phyloP scores from a whole-genome alignment of 1,140 invertebrate species.

The Bombus huntii region DNA sequence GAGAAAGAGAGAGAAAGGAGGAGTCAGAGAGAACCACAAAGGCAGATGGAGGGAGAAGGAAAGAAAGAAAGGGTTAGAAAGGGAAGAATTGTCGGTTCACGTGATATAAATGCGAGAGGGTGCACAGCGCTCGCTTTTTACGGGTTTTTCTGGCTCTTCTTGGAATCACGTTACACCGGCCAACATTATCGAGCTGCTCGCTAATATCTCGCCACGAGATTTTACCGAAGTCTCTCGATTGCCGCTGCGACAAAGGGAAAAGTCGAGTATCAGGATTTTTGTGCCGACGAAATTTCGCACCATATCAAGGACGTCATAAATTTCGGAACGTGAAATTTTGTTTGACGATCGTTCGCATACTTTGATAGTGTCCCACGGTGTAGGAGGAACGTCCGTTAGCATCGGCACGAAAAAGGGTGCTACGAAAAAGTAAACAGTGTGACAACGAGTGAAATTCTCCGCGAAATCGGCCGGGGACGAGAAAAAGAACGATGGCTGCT shows the following conservation, averaged over 20 bases:
- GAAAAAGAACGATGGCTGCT: not conserved
- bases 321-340: not conserved
- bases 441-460: not conserved
- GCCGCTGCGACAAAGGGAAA: not conserved
- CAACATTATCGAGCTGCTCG: slow-evolving; percentile 38
- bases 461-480: not conserved
- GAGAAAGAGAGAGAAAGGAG: not conserved
- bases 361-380: not conserved
- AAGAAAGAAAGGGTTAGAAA: slow-evolving; percentile 50
- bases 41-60: slow-evolving; percentile 46
- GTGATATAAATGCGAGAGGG: slow-evolving; percentile 30
- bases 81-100: slow-evolving; percentile 50
- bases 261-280: not conserved
- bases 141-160: slow-evolving; percentile 11
- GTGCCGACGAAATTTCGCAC: too few relatives aligned
- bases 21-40: slow-evolving; percentile 3
- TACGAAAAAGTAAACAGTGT: slow-evolving; percentile 19
- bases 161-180: slow-evolving; percentile 24
- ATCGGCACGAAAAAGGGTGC: not conserved
- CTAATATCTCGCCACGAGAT: slow-evolving; percentile 40
- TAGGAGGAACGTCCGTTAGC: not conserved
- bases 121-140: slow-evolving; percentile 22
- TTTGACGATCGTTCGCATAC: not conserved
- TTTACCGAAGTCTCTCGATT: not conserved
- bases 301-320: not conserved